A percentile compares a stretch with the other conserved stretches of the same genome.
Evolutionary conservation across 2,888 invertebrate genomes (phyloP).

Genomic region (Drosophila conformis): DNA sequence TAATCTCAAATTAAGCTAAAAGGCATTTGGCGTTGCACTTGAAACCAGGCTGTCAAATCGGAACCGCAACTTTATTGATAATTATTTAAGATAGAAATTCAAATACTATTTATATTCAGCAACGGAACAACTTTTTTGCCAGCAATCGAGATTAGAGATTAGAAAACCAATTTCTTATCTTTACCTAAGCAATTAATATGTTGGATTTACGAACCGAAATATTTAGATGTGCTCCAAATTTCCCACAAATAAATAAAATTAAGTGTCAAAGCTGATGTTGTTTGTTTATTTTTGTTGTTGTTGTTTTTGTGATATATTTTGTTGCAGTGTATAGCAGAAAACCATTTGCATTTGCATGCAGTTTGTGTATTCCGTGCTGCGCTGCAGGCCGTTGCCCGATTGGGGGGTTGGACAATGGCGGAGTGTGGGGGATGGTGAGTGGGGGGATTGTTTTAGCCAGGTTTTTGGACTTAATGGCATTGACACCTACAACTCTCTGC

Average conservation of each 20-base stretch:
- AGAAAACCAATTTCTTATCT: neutral
- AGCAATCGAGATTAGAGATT: neutral
- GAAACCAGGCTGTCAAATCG: neutral
- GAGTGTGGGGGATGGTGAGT: neutral
- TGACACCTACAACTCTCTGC: conserved; percentile 42
- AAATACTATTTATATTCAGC: neutral
- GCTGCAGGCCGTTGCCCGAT: conserved; percentile 41
- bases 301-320: neutral
- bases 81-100: neutral
- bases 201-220: neutral
- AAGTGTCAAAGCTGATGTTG: neutral
- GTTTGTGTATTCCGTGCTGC: conserved; percentile 35
- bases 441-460: neutral
- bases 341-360: conserved; percentile 52
- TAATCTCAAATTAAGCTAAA: no score
- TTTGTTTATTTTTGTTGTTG: neutral
- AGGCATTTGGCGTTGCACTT: neutral
- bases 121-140: neutral
- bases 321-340: conserved; percentile 1
- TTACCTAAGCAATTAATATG: neutral
- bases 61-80: neutral
- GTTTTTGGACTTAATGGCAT: conserved; percentile 36
- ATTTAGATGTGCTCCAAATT: neutral
- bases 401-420: neutral
- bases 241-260: neutral